Conservation (phyloP, 2,113 vertebrate species). For the Scalopus aquaticus region DNA sequence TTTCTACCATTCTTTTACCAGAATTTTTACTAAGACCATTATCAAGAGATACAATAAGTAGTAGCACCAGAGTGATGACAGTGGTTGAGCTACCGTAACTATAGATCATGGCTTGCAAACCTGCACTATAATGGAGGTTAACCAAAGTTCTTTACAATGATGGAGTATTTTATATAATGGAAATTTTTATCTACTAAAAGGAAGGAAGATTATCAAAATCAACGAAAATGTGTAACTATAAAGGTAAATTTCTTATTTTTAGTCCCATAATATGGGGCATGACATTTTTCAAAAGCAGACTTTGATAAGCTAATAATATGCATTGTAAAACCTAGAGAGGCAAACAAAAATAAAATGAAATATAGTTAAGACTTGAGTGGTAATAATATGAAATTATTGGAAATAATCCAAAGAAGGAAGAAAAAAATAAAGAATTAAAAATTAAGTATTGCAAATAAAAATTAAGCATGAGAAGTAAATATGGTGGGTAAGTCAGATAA, state of each 20-base stretch:
- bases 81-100: too few species aligned
- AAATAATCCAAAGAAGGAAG: neutral
- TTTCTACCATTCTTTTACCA: neutral
- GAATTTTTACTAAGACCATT: neutral
- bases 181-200: neutral
- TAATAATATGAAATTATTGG: neutral
- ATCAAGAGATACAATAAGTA: neutral
- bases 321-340: neutral
- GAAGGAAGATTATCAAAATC: neutral
- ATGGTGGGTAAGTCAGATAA: neutral
- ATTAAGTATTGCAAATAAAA: neutral
- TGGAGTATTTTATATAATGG: neutral
- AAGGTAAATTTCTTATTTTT: neutral
- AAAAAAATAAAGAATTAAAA: neutral
- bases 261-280: neutral
- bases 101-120: neutral
- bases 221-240: neutral
- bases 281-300: neutral
- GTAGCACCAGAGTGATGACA: neutral
- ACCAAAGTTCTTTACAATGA: neutral
- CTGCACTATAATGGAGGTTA: neutral
- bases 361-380: neutral
- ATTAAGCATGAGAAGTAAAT: neutral
- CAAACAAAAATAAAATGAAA: neutral
- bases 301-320: neutral